Evolutionary conservation across 2,888 invertebrate genomes (phyloP).

Genomic region (Calliscelio sp.): DNA sequence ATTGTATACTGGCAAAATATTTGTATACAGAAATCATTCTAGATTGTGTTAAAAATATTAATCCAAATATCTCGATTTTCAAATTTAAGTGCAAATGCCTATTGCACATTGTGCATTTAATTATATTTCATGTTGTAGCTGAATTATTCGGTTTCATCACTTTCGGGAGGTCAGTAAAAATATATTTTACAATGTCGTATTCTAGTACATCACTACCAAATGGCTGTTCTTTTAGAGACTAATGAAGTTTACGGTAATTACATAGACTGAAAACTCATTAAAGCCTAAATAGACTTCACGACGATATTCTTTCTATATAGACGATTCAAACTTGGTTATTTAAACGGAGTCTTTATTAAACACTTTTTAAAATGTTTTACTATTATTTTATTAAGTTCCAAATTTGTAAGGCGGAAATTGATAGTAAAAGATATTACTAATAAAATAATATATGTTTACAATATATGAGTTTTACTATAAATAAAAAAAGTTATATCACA

Average conservation of each 20-base stretch:
- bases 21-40: too few species aligned
- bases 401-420: too few species aligned
- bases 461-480: too few species aligned
- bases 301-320: not conserved
- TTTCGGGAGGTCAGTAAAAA: slow-evolving; percentile 8
- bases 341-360: too few species aligned
- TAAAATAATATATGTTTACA: too few species aligned
- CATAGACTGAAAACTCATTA: slow-evolving; percentile 5
- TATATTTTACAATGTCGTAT: slow-evolving; percentile 22
- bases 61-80: too few species aligned
- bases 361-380: too few species aligned
- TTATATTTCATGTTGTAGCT: slow-evolving; percentile 12
- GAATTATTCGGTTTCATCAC: slow-evolving; percentile 1
- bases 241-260: slow-evolving; percentile 15
- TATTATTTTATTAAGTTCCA: not conserved
- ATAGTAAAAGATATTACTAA: too few species aligned
- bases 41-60: too few species aligned
- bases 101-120: slow-evolving; percentile 25
- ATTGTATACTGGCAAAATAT: too few species aligned
- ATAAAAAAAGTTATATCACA: too few species aligned
- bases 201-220: not conserved
- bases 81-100: not conserved
- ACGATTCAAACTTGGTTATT: not conserved
- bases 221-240: slow-evolving; percentile 5
- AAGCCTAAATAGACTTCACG: slow-evolving; percentile 6